Base-by-base conservation (phyloP, 1,140 invertebrate species). In the Gonatopus flavifemur region DNA sequence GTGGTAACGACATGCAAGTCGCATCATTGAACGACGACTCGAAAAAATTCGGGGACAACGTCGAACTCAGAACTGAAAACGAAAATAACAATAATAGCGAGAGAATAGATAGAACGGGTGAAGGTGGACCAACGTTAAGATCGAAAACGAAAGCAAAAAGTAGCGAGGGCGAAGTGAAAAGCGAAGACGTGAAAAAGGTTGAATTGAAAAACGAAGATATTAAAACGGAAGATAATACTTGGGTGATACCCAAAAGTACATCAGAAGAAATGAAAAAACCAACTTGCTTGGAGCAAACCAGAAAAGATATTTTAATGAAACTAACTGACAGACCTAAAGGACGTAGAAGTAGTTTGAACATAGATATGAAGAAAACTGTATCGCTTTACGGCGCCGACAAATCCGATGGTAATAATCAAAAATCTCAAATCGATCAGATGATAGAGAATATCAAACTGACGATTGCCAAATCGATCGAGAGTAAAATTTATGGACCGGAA, bases 131-230 rank as follows among this genome's bases (percentile, higher is more conserved):
- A 25, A 76, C 60, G 18, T 52, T 78, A 21, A 55, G 76, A 6
- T 78, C 76, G 0, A 78, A 77, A 48, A 75, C 74, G n/a, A 77
- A 78, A 52, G 67, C 67, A 0, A 72, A 74, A 35, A 69, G 43
- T 38, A 59, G 48, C n/a, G 69, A 62, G 10, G 47, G 20, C 9
- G 64, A 64, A 15, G 36, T 52, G 6, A 49, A 57, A 25, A 54
- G 42, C 20, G 64, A 55, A 2, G 70, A 72, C 0, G 41, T 40
- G 4, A 52, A 54, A 1, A 39, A 43, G 10, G 55, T 21, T 2
- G 58, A 60, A 3, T 52, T 53, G 7, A 12, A 28, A 12, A 28
- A 7, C 12, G 25, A 12, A 7, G 6, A 28, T 28, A 28, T 28
- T 12, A 12, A 12, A 7, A 6, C 12, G 15, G n/a, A n/a, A n/a